Evolutionary conservation across 2,113 vertebrate species (phyloP).

Genomic region (Myrmecophaga tridactyla): DNA sequence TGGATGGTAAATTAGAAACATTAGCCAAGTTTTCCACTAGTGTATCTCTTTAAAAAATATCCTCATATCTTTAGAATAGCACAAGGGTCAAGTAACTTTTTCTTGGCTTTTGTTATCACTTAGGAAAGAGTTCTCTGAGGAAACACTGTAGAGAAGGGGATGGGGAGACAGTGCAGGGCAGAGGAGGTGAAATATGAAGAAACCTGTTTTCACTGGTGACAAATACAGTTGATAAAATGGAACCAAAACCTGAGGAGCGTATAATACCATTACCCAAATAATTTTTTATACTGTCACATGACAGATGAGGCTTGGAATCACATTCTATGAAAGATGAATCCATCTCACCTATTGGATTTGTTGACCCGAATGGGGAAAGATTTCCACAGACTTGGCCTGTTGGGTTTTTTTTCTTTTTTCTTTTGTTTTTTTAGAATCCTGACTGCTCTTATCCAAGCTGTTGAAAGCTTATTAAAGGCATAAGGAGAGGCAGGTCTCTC

Average conservation of each 20-base stretch:
- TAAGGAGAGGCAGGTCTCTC: background rate
- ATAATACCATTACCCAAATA: background rate
- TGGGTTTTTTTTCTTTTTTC: background rate
- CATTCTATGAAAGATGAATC: background rate
- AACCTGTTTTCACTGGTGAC: background rate
- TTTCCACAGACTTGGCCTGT: background rate
- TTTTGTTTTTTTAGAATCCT: background rate
- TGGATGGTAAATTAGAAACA: background rate
- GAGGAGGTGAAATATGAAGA: background rate
- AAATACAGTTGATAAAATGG: background rate
- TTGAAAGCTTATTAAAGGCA: background rate
- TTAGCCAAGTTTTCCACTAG: background rate
- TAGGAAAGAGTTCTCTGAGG: background rate
- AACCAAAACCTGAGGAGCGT: background rate
- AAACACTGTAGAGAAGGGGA: background rate
- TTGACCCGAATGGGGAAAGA: background rate
- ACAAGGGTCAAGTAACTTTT: background rate
- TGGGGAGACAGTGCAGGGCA: background rate
- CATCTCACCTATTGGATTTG: slow-evolving; percentile 41
- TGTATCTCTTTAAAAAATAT: background rate
- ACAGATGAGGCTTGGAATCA: background rate
- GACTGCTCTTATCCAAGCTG: background rate
- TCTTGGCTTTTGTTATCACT: background rate
- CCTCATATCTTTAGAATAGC: background rate
- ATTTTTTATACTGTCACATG: background rate